Evolutionary conservation across 2,888 invertebrate genomes (phyloP).

Genomic region (Seira ritae): DNA sequence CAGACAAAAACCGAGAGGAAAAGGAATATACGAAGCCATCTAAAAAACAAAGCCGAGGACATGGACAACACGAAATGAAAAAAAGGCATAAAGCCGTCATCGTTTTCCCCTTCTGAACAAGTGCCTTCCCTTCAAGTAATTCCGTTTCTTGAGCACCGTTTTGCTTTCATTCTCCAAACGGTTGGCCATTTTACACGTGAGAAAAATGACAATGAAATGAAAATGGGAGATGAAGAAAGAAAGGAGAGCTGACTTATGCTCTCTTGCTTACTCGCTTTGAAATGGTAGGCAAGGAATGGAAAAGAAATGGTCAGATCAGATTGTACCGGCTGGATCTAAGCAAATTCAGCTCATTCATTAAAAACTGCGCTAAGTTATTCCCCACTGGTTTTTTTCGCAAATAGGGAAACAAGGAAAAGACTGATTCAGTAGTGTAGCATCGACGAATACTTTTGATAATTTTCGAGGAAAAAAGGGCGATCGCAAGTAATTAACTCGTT

Average conservation of each 20-base stretch:
- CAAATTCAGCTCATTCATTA: not conserved
- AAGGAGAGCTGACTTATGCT: constrained; percentile 34
- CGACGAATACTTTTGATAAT: too few relatives aligned
- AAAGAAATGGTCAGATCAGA: not conserved
- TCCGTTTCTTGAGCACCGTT: constrained; percentile 58
- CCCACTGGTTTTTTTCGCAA: too few relatives aligned
- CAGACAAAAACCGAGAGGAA: constrained; percentile 49
- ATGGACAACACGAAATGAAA: not conserved
- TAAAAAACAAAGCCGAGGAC: too few relatives aligned
- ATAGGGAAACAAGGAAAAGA: too few relatives aligned
- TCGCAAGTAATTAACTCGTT: too few relatives aligned
- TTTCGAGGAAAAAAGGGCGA: too few relatives aligned
- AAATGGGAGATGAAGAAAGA: not conserved
- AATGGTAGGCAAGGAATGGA: too few relatives aligned
- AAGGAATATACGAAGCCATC: not conserved
- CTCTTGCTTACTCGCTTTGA: too few relatives aligned
- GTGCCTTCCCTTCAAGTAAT: constrained; percentile 34
- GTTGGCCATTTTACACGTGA: constrained; percentile 62
- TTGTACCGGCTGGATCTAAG: not conserved
- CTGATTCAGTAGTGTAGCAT: too few relatives aligned
- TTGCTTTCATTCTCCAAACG: constrained; percentile 62
- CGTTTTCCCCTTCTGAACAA: constrained; percentile 29
- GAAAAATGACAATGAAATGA: constrained; percentile 59
- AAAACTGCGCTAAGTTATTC: too few relatives aligned
- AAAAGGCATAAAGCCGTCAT: constrained; percentile 21